Evolutionary conservation across 2,888 invertebrate genomes (phyloP), one percentile per base, ranked within the genome.

Genomic region (Automeris io): DNA sequence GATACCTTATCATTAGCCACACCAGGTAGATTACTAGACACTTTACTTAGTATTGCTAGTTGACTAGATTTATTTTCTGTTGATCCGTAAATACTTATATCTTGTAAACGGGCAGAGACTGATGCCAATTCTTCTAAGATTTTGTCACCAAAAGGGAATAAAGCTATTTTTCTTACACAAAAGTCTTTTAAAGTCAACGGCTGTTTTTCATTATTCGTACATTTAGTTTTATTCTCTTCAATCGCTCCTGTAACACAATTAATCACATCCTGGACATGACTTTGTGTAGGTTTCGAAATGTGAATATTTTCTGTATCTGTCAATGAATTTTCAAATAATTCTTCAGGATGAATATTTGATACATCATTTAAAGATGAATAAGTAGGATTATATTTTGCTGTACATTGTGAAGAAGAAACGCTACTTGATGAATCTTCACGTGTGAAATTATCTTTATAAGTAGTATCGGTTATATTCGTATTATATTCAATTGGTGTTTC

Each of bases 131-230:
- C 92, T 72, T 91, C 90, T 43, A 93, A 71, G 47, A 94, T 88
- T 57, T 90, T 90, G 13, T 87, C 78, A 34, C 94, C 94, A 62
- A 89, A 92, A 2, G 93, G 93, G 63, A 93, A 83, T 4, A 89
- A 85, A 11, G 91, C 80, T 6, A 94, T 85, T 47, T 82, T 90
- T 51, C 86, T 88, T 24, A 93, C 83, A 64, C 93, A 93, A 22
- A 92, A 70, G 51, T 92, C 90, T 52, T 89, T 88, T 39, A 94
- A 70, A 19, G 88, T 77, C 34, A 77, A 75, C 0, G 91, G 89
- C 42, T 73, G 54, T 31, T 47, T 53, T 11, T 37, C 45, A 35
- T 42, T 41, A 25, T 16, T 13, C 41, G 44, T 39, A 37, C 29
- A 35, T 42, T 43, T 43, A 29, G 33, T 47, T 40, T 55, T 55